phyloP scores from a whole-genome alignment of 2,797 vertebrate genomes.

The Heteromormyrus szaboi region DNA sequence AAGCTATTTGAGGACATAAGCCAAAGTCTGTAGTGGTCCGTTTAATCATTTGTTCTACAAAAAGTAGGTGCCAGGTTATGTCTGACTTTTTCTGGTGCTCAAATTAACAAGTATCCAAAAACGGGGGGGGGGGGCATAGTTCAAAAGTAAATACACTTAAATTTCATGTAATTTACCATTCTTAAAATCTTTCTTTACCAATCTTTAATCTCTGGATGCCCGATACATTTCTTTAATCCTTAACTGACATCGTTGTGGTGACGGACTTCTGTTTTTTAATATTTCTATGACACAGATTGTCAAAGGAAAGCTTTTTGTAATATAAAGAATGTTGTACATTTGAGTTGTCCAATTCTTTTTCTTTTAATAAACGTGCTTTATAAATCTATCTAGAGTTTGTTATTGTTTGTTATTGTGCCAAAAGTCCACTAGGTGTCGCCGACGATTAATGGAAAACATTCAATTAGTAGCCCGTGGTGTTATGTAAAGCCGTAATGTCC shows the following conservation, averaged over 20 bases:
- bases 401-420: background rate
- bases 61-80: background rate
- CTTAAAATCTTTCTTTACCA: background rate
- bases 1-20: background rate
- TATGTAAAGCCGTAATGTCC: background rate
- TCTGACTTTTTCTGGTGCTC: background rate
- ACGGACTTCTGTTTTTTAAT: background rate
- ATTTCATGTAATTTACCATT: background rate
- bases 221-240: background rate
- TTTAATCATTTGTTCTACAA: background rate
- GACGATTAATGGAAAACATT: background rate
- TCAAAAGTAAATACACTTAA: background rate
- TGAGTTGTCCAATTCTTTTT: background rate
- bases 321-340: background rate
- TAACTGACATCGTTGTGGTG: background rate
- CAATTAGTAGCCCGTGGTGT: background rate
- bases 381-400: background rate
- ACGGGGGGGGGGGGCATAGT: background rate
- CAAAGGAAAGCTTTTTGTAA: background rate
- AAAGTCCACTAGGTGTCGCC: background rate
- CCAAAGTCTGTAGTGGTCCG: background rate
- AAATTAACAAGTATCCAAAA: background rate
- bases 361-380: background rate
- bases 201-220: background rate
- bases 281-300: background rate